Percentiles rank a stretch among this genome's conserved stretches.
Conservation (phyloP, 1,140 invertebrate genomes). For the Caenorhabditis latens region DNA sequence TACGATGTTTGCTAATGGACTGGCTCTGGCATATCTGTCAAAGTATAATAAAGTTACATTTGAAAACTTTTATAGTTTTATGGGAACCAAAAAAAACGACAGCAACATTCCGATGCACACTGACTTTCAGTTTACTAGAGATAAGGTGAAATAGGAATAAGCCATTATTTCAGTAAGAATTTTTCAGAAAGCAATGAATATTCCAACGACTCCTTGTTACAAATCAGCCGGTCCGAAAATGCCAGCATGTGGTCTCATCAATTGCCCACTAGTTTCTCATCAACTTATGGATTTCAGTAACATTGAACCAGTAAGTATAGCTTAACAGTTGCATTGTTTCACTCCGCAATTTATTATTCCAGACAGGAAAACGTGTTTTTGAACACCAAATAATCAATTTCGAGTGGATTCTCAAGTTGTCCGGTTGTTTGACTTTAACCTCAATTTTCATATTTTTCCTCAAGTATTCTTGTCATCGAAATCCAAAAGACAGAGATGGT, state of each 20-base stretch:
- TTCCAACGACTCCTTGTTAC: constrained; percentile 29
- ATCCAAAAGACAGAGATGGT: neutral
- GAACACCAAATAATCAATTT: neutral
- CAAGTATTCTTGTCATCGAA: constrained; percentile 30
- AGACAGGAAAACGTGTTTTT: neutral
- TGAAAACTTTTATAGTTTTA: constrained; percentile 26
- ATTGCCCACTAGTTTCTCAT: neutral
- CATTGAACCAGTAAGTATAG: neutral
- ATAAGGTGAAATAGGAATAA: neutral
- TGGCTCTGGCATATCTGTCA: neutral
- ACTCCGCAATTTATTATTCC: neutral
- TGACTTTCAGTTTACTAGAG: neutral
- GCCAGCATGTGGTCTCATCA: neutral
- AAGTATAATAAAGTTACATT: neutral
- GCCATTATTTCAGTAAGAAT: neutral
- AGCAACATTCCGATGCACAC: constrained; percentile 2
- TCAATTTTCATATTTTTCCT: neutral
- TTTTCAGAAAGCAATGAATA: constrained; percentile 33
- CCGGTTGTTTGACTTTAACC: neutral
- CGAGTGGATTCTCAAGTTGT: neutral
- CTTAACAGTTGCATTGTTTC: no score
- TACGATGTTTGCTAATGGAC: neutral
- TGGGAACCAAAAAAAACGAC: neutral
- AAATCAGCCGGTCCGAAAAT: neutral
- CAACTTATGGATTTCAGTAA: neutral